These are phyloP conservation scores for Gymnothorax reevesii DNA, from an alignment of 2,797 vertebrate genomes.

Conservation along the genomic window DNA sequence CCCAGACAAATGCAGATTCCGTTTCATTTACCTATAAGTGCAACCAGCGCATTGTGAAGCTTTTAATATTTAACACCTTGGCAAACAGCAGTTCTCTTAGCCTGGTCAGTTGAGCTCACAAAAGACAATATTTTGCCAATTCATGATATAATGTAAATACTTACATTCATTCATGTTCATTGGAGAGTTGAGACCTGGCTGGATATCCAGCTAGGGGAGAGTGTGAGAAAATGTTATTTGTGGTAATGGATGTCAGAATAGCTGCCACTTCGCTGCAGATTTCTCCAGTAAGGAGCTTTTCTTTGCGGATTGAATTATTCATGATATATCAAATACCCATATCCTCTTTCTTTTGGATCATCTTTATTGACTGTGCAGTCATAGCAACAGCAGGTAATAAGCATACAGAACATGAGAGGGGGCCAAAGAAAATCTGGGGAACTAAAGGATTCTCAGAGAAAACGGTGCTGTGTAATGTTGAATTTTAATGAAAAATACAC, in stretches of 20 bases:
- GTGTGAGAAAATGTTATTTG: background rate
- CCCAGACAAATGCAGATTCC: no score
- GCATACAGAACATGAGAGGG: background rate
- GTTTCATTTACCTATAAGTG: no score
- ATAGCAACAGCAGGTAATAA: background rate
- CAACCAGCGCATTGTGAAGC: no score
- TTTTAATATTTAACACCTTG: no score
- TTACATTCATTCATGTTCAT: background rate
- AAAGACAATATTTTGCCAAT: no score
- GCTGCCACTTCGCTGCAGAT: background rate
- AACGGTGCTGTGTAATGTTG: background rate
- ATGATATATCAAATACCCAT: background rate
- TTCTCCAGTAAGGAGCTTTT: background rate
- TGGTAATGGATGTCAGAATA: background rate
- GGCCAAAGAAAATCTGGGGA: background rate
- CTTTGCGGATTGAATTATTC: background rate
- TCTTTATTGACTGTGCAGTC: background rate
- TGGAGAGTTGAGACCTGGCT: background rate
- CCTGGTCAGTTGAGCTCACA: no score
- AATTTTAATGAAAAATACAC: background rate
- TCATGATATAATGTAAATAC: background rate
- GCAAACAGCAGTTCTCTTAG: no score
- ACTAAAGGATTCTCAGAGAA: background rate
- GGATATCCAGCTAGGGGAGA: background rate
- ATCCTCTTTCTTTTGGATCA: conserved; percentile 3